A percentile compares a stretch with the other conserved stretches of the same genome.
phyloP scores from a whole-genome alignment of 2,888 invertebrate species.

The Malthinus flaveolus region DNA sequence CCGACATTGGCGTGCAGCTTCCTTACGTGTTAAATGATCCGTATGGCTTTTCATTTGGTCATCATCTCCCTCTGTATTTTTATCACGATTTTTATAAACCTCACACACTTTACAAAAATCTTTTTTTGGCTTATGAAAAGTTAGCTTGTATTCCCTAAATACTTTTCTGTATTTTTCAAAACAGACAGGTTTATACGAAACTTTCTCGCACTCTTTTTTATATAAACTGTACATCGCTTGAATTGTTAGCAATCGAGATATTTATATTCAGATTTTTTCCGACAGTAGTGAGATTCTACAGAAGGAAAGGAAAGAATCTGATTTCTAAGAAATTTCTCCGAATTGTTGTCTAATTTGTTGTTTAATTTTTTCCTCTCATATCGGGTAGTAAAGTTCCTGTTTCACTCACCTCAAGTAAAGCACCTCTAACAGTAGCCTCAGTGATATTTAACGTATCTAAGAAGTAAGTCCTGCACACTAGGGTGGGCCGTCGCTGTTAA shows the following conservation, averaged over 20 bases:
- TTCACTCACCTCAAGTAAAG: not conserved
- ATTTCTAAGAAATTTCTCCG: not conserved
- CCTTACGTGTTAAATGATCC: no score
- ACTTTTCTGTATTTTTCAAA: not conserved
- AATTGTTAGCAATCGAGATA: not conserved
- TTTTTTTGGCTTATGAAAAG: not conserved
- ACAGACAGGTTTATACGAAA: not conserved
- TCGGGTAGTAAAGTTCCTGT: not conserved
- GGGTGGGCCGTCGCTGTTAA: no score
- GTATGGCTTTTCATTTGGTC: slow-evolving; percentile 12
- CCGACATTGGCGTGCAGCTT: no score
- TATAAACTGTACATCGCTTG: not conserved
- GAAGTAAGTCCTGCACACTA: no score
- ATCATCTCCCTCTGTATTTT: slow-evolving; percentile 11
- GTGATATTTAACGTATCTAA: not conserved
- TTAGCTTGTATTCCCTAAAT: not conserved
- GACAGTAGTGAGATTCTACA: not conserved
- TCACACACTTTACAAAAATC: not conserved
- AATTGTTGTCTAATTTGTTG: not conserved
- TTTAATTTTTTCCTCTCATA: not conserved
- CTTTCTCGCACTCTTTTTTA: not conserved
- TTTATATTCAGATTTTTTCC: not conserved
- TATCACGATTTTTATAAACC: not conserved
- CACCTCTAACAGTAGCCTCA: not conserved
- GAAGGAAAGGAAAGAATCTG: not conserved